Evolutionary conservation across 2,113 vertebrate species (phyloP).

Genomic region (Muntiacus muntjak): DNA sequence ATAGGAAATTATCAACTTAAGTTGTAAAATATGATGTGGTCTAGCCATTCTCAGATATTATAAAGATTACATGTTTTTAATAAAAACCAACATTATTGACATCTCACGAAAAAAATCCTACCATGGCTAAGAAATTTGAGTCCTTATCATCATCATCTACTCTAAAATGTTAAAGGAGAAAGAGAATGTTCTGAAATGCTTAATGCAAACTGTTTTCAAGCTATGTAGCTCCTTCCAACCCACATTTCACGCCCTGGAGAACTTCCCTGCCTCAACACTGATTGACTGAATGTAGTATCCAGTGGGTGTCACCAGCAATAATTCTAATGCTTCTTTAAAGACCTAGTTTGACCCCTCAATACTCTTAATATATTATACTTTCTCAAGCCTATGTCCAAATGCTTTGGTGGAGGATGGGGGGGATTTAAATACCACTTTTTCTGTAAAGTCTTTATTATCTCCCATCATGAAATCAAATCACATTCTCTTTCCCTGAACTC

Average conservation of each 20-base stretch:
- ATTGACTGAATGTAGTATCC: neutral
- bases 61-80: neutral
- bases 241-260: neutral
- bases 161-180: neutral
- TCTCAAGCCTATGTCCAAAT: neutral
- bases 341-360: neutral
- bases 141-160: neutral
- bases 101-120: neutral
- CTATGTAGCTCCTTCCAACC: neutral
- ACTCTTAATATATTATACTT: neutral
- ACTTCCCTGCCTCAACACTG: neutral
- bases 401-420: accelerated
- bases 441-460: neutral
- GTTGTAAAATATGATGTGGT: neutral
- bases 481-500: neutral
- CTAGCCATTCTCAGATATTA: neutral
- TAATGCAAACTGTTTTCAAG: neutral
- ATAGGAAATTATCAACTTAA: neutral
- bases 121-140: neutral
- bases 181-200: neutral
- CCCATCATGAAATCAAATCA: neutral
- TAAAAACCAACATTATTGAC: neutral
- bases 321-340: neutral
- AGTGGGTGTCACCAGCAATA: neutral
- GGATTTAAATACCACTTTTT: neutral